These are phyloP conservation scores for Petrolisthes cinctipes DNA, from an alignment of 2,888 invertebrate species.

Conservation along the genomic window DNA sequence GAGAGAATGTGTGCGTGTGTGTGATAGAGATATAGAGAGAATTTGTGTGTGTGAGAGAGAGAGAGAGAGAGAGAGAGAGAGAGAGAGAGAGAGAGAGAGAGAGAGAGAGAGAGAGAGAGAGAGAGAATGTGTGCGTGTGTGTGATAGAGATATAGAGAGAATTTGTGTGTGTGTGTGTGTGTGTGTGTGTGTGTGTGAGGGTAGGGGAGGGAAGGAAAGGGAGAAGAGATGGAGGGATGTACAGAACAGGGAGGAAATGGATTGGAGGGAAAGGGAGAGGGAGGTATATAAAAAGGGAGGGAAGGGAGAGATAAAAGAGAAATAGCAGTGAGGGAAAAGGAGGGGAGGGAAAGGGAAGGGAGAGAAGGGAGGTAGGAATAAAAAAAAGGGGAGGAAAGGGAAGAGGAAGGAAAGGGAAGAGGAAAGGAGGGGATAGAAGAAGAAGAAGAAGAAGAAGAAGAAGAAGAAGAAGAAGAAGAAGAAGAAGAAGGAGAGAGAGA, in stretches of 20 bases:
- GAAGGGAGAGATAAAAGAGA: background rate
- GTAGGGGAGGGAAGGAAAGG: constrained; percentile 1
- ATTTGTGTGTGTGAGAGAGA: too few species aligned
- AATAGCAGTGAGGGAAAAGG: background rate
- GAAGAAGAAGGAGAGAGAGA: background rate
- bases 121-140: too few species aligned
- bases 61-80: constrained; percentile 10
- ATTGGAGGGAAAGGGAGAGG: background rate
- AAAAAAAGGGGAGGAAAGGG: background rate
- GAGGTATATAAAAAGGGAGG: background rate
- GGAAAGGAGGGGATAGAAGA: background rate
- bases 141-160: background rate
- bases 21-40: background rate
- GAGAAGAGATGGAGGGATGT: constrained; percentile 5
- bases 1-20: too few species aligned
- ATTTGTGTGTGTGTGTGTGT: too few species aligned
- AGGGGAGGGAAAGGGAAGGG: background rate
- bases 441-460: constrained; percentile 13
- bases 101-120: background rate
- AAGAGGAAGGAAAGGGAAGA: background rate
- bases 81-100: constrained; percentile 4
- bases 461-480: background rate
- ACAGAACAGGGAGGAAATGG: background rate
- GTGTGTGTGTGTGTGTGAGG: background rate
- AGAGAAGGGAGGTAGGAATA: constrained; percentile 12